Evolutionary conservation across 2,797 vertebrate species (phyloP).

Genomic region (Heteromormyrus szaboi): DNA sequence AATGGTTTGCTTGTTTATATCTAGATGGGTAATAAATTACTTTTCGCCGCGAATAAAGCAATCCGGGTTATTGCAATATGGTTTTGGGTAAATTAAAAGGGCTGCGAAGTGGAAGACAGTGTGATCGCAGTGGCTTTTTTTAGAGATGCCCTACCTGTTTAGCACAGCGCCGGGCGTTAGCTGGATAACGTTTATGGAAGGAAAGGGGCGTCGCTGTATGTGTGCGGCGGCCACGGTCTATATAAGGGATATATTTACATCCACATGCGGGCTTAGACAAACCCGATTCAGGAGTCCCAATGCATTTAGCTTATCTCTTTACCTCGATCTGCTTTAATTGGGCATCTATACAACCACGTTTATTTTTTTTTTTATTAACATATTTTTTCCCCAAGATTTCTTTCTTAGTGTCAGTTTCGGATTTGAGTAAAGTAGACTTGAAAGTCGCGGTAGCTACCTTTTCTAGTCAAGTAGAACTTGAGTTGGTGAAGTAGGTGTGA

Average conservation of each 20-base stretch:
- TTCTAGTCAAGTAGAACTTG: neutral
- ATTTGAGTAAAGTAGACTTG: neutral
- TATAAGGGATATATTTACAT: constrained; percentile 63
- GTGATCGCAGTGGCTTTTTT: neutral
- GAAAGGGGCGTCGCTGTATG: constrained; percentile 34
- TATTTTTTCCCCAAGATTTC: neutral
- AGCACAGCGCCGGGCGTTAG: constrained; percentile 4
- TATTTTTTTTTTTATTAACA: neutral
- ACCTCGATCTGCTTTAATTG: neutral
- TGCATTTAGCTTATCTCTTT: neutral
- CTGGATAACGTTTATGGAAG: constrained; percentile 9
- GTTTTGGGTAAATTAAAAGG: neutral
- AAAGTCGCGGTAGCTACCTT: neutral
- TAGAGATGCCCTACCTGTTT: constrained; percentile 27
- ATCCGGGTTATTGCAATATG: neutral
- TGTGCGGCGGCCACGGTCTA: constrained; percentile 53
- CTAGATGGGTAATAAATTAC: neutral
- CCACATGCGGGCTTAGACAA: neutral
- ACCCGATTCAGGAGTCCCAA: neutral
- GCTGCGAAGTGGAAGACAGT: neutral
- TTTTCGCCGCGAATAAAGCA: neutral
- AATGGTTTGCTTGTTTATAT: constrained; percentile 7
- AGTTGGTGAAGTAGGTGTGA: neutral
- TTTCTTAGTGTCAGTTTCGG: neutral
- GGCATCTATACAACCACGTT: neutral